Conservation (phyloP, 2,888 invertebrate genomes). For the Lysandra coridon region DNA sequence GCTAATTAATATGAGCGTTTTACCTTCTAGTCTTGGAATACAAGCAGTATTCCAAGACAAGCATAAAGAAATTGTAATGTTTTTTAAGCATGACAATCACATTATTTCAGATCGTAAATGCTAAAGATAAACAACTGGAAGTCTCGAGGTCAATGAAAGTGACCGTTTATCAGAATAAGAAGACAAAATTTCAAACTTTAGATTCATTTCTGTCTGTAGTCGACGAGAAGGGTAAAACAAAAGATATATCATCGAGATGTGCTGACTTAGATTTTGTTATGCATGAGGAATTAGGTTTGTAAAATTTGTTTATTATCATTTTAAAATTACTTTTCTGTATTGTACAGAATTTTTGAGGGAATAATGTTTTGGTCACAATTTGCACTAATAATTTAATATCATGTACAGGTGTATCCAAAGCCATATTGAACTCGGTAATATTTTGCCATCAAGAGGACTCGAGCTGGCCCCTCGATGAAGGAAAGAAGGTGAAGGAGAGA, state of each 20-base stretch:
- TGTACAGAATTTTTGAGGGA: too few species aligned
- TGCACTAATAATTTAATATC: slow-evolving; percentile 32
- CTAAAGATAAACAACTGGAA: slow-evolving; percentile 77
- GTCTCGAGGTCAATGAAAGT: slow-evolving; percentile 85
- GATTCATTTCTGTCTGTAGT: slow-evolving; percentile 83
- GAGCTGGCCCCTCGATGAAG: slow-evolving; percentile 97
- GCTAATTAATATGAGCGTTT: background rate
- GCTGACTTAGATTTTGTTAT: slow-evolving; percentile 87
- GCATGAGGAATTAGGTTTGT: slow-evolving; percentile 80
- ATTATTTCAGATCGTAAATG: slow-evolving; percentile 78
- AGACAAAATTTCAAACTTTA: slow-evolving; percentile 82
- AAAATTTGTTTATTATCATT: background rate
- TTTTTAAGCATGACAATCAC: background rate
- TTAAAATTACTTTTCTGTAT: too few species aligned
- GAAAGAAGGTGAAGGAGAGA: slow-evolving; percentile 94
- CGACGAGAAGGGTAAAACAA: slow-evolving; percentile 68
- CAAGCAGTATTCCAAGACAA: too few species aligned
- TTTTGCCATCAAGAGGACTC: slow-evolving; percentile 99
- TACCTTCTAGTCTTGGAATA: too few species aligned
- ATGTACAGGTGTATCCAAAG: slow-evolving; percentile 92
- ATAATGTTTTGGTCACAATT: too few species aligned
- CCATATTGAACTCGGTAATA: slow-evolving; percentile 97
- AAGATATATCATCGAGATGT: slow-evolving; percentile 84
- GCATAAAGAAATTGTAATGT: background rate
- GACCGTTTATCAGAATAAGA: slow-evolving; percentile 78